These are phyloP conservation scores for Ceratosolen fusciceps DNA, from an alignment of 1,140 invertebrate species.

Conservation along the genomic window DNA sequence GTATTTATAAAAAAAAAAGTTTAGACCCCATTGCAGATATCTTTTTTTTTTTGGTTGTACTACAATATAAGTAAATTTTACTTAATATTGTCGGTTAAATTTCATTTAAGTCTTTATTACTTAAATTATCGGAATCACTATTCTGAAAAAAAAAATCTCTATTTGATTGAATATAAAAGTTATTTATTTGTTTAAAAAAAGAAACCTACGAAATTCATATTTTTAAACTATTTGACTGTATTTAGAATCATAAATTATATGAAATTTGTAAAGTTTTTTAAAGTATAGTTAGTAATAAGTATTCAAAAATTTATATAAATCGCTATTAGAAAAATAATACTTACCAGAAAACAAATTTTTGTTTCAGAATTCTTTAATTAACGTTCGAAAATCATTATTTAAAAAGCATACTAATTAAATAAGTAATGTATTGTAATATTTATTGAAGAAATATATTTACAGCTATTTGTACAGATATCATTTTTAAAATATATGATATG, in stretches of 20 bases:
- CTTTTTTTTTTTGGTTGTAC: slow-evolving; percentile 18
- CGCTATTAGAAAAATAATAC: too few relatives aligned
- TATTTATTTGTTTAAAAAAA: slow-evolving; percentile 16
- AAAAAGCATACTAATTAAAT: too few relatives aligned
- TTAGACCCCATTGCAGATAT: not conserved
- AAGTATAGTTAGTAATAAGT: slow-evolving; percentile 32
- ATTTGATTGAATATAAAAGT: slow-evolving; percentile 3
- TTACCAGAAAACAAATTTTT: too few relatives aligned
- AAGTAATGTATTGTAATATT: not conserved
- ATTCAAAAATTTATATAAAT: too few relatives aligned
- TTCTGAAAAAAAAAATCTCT: slow-evolving; percentile 1
- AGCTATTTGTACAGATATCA: slow-evolving; percentile 38
- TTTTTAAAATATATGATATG: too few relatives aligned
- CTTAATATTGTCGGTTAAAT: not conserved
- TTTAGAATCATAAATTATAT: not conserved
- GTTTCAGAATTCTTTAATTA: too few relatives aligned
- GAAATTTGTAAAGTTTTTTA: slow-evolving; percentile 6
- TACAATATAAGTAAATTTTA: slow-evolving; percentile 9
- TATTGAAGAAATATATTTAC: slow-evolving; percentile 24
- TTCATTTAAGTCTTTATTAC: too few relatives aligned
- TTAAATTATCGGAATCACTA: slow-evolving; percentile 6
- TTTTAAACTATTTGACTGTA: too few relatives aligned
- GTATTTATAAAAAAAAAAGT: slow-evolving; percentile 60
- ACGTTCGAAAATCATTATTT: too few relatives aligned
- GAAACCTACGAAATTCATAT: not conserved